phyloP scores from a whole-genome alignment of 1,140 invertebrate species.

The Ctenoplectra terminalis region DNA sequence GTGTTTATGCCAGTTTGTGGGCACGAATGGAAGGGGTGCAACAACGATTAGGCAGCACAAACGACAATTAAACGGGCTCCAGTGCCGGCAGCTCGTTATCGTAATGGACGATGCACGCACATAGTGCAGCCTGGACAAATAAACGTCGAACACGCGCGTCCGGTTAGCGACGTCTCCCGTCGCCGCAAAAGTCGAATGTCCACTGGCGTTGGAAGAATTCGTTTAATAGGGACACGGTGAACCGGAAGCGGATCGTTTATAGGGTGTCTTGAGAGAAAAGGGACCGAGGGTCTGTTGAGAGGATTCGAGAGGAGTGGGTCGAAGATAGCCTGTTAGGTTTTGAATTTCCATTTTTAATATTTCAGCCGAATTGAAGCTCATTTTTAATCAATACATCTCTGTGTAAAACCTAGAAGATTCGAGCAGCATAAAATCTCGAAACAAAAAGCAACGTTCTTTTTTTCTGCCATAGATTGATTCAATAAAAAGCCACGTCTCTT shows the following conservation, averaged over 20 bases:
- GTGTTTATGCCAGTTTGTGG: neutral
- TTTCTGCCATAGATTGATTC: neutral
- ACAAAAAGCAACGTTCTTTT: constrained; percentile 1
- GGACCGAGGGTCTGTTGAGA: neutral
- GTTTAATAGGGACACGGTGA: neutral
- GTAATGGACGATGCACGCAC: constrained; percentile 45
- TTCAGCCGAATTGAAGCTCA: neutral
- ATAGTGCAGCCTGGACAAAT: neutral
- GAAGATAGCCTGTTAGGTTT: too few relatives aligned
- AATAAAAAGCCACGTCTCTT: constrained; percentile 4
- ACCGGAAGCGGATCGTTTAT: constrained; percentile 14
- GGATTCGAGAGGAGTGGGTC: too few relatives aligned
- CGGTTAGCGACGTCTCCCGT: neutral
- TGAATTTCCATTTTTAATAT: neutral
- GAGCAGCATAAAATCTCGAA: neutral
- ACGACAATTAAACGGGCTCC: constrained; percentile 57
- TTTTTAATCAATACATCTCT: neutral
- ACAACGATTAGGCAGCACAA: constrained; percentile 18
- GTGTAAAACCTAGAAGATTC: neutral
- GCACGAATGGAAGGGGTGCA: neutral
- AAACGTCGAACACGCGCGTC: neutral
- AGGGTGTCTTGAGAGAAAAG: neutral
- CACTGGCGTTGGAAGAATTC: neutral
- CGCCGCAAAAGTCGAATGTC: neutral
- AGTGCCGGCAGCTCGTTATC: constrained; percentile 51